Evolutionary conservation across 2,888 invertebrate species (phyloP).

Genomic region (Calliopum simillimum): DNA sequence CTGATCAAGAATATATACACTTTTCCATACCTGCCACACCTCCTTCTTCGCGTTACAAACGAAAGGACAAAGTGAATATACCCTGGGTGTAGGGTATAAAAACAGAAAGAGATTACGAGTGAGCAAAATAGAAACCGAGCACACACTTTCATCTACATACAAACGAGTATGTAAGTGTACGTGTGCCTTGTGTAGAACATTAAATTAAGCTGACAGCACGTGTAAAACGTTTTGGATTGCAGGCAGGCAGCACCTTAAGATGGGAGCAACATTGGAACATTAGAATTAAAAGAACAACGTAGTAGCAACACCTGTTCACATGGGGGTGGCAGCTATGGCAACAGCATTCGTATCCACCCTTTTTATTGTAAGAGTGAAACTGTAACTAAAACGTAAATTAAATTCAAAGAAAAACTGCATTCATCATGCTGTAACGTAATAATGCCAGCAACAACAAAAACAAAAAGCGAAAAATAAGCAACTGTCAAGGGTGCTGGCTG

Average conservation of each 20-base stretch:
- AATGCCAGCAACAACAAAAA: background rate
- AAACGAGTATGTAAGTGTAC: background rate
- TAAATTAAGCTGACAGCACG: conserved; percentile 54
- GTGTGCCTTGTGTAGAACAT: conserved; percentile 32
- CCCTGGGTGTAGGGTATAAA: no score
- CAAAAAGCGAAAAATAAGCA: no score
- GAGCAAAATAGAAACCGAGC: no score
- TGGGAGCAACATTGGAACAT: background rate
- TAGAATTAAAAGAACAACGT: no score
- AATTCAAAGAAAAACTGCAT: conserved; percentile 11
- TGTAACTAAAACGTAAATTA: background rate
- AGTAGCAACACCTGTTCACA: no score
- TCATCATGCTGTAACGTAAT: background rate
- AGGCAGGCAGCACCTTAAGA: conserved; percentile 42
- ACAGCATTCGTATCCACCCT: background rate
- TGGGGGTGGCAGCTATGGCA: no score
- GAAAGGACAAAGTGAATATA: no score
- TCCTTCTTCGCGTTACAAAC: no score
- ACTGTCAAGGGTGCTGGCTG: background rate
- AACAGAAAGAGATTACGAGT: no score
- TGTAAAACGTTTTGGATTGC: conserved; percentile 47
- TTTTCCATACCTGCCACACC: no score
- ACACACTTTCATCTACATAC: background rate
- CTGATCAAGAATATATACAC: no score
- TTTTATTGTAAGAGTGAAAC: background rate